Evolutionary conservation across 2,888 invertebrate species (phyloP).

Genomic region (Drosophila yooni): DNA sequence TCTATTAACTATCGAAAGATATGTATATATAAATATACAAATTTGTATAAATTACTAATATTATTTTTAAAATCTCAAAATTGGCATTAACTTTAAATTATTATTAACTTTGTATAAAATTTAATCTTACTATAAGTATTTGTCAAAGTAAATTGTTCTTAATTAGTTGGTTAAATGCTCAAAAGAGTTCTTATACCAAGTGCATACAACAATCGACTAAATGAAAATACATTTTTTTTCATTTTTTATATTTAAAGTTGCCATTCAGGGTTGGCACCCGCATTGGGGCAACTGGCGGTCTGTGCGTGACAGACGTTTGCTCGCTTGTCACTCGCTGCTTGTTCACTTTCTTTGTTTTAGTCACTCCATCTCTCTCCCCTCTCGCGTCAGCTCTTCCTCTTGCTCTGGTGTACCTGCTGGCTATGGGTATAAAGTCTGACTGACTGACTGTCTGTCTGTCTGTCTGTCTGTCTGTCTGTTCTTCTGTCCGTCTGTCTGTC

Average conservation of each 20-base stretch:
- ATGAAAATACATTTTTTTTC: neutral
- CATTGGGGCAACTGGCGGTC: slow-evolving; percentile 53
- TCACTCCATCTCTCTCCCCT: neutral
- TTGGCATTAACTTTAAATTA: neutral
- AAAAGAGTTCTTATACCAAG: slow-evolving; percentile 12
- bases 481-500: slow-evolving; percentile 42
- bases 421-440: slow-evolving; percentile 28
- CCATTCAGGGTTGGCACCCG: slow-evolving; percentile 39
- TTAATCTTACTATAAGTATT: neutral
- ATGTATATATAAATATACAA: neutral
- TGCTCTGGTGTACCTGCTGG: slow-evolving; percentile 36
- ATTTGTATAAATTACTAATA: neutral
- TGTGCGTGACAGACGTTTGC: slow-evolving; percentile 70
- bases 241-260: slow-evolving; percentile 41
- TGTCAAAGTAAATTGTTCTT: neutral
- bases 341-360: slow-evolving; percentile 41
- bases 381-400: neutral
- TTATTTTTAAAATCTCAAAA: neutral
- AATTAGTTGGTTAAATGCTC: neutral
- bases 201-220: slow-evolving; percentile 16
- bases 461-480: slow-evolving; percentile 46
- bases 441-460: slow-evolving; percentile 37
- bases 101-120: neutral
- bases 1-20: neutral
- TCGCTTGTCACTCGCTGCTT: slow-evolving; percentile 51